Conservation (phyloP, 1,140 invertebrate species). For the Apolygus lucorum region DNA sequence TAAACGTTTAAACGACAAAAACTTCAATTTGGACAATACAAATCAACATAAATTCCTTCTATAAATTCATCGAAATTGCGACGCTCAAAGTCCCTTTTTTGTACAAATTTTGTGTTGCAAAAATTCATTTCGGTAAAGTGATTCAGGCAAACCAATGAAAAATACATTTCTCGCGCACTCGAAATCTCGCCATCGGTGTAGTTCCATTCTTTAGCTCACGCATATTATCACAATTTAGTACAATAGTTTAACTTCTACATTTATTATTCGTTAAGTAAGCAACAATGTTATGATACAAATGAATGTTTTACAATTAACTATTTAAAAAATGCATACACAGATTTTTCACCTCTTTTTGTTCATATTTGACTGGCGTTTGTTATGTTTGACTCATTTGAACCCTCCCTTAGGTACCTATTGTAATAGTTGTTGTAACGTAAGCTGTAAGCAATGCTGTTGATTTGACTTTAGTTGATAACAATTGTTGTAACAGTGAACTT, state of each 20-base stretch:
- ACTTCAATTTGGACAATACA: too few species aligned
- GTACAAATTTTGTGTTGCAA: neutral
- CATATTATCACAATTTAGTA: constrained; percentile 8
- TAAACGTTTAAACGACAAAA: neutral
- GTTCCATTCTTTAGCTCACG: constrained; percentile 5
- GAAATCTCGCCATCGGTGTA: constrained; percentile 3
- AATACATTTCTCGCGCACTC: neutral
- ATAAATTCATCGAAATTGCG: too few species aligned
- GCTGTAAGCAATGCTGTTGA: neutral
- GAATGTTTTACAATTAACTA: constrained; percentile 28
- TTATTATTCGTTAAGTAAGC: constrained; percentile 26
- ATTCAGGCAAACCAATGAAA: constrained; percentile 11
- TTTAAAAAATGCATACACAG: constrained; percentile 12
- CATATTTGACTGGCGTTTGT: constrained; percentile 3
- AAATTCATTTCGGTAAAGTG: neutral
- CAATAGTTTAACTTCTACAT: constrained; percentile 26
- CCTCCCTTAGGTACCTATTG: neutral
- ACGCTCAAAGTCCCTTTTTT: neutral
- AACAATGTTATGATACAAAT: constrained; percentile 26
- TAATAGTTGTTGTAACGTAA: neutral
- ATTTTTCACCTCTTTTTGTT: constrained; percentile 14
- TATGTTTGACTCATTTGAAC: constrained; percentile 5
- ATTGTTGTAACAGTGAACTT: neutral
- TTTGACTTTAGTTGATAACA: constrained; percentile 14
- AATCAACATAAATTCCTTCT: too few species aligned